Evolutionary conservation across 92 coral and sea anemone genomes (phyloP).

Genomic region (Diadumene lineata): DNA sequence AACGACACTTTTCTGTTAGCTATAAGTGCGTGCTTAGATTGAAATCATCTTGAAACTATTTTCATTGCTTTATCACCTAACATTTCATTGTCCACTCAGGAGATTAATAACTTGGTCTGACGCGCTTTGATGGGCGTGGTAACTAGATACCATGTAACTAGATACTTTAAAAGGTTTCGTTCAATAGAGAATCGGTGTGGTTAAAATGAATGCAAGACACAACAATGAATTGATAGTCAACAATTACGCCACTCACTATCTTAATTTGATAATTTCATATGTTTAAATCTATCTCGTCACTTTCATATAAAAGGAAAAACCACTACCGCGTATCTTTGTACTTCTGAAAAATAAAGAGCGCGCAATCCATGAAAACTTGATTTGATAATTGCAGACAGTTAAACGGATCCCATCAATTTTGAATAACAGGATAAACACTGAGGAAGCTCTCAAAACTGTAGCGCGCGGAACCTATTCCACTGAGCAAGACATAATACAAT

Average conservation of each 20-base stretch:
- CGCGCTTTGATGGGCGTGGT: conserved; percentile 10
- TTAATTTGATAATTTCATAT: neutral
- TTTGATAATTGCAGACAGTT: neutral
- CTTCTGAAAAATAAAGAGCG: too few species aligned
- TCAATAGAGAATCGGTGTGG: neutral
- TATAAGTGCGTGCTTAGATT: neutral
- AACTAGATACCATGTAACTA: neutral
- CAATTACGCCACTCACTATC: neutral
- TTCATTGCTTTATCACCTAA: conserved; percentile 16
- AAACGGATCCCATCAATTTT: neutral
- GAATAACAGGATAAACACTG: neutral
- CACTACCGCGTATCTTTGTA: too few species aligned
- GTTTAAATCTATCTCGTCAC: neutral
- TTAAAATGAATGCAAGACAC: neutral
- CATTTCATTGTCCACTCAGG: conserved; percentile 9
- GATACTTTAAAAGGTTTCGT: conserved; percentile 16
- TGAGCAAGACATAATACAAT: too few species aligned
- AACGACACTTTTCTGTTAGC: neutral
- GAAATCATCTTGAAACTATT: conserved; percentile 5
- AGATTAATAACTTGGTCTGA: neutral
- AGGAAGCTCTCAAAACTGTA: neutral
- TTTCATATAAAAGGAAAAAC: too few species aligned
- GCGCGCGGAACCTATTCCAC: neutral
- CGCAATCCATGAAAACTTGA: too few species aligned
- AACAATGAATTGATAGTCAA: neutral